Conservation (phyloP, 2,113 vertebrate species). For the Leptobrachium ailaonicum region DNA sequence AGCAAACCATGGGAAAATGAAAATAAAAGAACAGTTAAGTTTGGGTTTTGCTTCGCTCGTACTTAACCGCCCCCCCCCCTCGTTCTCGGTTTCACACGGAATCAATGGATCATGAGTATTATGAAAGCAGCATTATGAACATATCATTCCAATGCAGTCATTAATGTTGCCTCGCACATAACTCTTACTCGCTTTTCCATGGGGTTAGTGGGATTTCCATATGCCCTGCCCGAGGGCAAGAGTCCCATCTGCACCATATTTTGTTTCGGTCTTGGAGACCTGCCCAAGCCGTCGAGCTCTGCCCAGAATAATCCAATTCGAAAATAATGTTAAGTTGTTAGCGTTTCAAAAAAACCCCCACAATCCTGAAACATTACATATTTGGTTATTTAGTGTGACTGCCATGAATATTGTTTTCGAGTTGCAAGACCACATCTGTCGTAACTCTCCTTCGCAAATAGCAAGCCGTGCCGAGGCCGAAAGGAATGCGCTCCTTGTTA, state of each 20-base stretch:
- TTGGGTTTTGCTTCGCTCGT: not conserved
- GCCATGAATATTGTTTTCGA: conserved; percentile 40
- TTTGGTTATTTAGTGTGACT: conserved; percentile 43
- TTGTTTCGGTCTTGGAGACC: conserved; percentile 36
- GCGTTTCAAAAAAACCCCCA: conserved; percentile 29
- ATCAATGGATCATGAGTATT: conserved; percentile 27
- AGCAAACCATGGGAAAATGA: not conserved
- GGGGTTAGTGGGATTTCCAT: conserved; percentile 37
- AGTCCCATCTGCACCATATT: conserved; percentile 40
- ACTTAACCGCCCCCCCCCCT: not conserved
- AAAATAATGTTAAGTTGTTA: conserved; percentile 42
- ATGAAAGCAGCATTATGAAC: conserved; percentile 33
- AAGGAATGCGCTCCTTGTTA: conserved; percentile 32
- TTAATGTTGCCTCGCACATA: conserved; percentile 12
- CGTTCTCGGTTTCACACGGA: conserved; percentile 12
- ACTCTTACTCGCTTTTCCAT: conserved; percentile 24
- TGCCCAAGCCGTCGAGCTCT: conserved; percentile 25
- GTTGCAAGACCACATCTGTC: conserved; percentile 39
- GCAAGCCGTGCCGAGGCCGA: conserved; percentile 30
- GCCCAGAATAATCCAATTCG: conserved; percentile 49
- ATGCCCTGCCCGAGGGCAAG: conserved; percentile 44
- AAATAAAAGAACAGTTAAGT: not conserved
- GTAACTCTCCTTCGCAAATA: conserved; percentile 35
- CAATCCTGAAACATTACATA: conserved; percentile 44
- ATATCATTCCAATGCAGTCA: not conserved